These are phyloP conservation scores for Apotomis capreana DNA, from an alignment of 2,888 invertebrate species.

Conservation along the genomic window DNA sequence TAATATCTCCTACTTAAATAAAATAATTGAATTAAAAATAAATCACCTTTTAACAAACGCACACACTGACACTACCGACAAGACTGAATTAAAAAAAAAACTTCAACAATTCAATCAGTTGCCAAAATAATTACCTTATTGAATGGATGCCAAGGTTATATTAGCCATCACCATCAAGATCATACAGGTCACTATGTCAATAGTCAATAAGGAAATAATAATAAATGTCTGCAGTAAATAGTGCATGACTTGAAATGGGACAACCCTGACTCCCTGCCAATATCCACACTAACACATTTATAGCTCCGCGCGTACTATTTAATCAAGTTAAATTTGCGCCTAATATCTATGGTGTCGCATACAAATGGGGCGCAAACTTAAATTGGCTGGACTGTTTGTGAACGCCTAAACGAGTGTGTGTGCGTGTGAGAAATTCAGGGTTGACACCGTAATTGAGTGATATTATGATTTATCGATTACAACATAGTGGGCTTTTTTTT, in stretches of 20 bases:
- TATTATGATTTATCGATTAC: not conserved
- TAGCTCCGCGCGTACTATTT: not conserved
- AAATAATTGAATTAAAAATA: not conserved
- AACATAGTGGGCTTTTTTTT: not conserved
- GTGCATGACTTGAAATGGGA: conserved; percentile 41
- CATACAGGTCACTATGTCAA: conserved; percentile 43
- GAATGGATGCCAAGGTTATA: conserved; percentile 46
- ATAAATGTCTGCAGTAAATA: conserved; percentile 47
- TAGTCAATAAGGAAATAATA: conserved; percentile 50
- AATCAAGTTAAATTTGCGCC: too few relatives aligned
- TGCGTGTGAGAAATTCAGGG: conserved; percentile 31
- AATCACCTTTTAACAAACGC: conserved; percentile 33
- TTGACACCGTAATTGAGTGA: conserved; percentile 23
- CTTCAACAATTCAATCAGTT: conserved; percentile 21
- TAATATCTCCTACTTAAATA: not conserved
- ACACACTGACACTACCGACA: conserved; percentile 25
- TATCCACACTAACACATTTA: conserved; percentile 18
- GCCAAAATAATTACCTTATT: conserved; percentile 43
- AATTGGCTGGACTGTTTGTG: conserved; percentile 3
- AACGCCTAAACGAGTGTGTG: conserved; percentile 7
- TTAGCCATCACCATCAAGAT: conserved; percentile 42
- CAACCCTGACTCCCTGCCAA: conserved; percentile 36
- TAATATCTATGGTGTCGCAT: too few relatives aligned
- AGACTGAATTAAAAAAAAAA: conserved; percentile 40
- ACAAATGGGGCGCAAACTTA: too few relatives aligned